phyloP scores from a whole-genome alignment of 2,797 vertebrate species.

The Brachyrhaphis roseni region DNA sequence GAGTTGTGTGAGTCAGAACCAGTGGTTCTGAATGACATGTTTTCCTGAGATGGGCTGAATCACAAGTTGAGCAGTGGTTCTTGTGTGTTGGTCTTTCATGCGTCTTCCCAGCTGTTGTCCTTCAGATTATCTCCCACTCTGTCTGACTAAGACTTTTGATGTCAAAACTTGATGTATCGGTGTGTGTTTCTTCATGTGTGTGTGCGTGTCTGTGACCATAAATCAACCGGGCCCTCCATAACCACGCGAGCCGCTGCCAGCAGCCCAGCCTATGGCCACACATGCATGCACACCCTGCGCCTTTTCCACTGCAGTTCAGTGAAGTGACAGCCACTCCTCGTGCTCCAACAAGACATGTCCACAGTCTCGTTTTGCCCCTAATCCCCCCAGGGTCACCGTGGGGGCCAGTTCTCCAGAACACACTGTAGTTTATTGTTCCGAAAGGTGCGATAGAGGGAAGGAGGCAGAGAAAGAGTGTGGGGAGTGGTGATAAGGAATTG shows the following conservation, averaged over 20 bases:
- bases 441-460: conserved; percentile 6
- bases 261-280: conserved; percentile 6
- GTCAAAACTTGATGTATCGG: not conserved
- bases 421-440: conserved; percentile 40
- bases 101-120: conserved; percentile 70
- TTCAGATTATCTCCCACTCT: conserved; percentile 60
- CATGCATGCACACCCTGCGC: conserved; percentile 23
- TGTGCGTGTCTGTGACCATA: conserved; percentile 27
- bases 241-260: conserved; percentile 28
- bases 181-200: conserved; percentile 5
- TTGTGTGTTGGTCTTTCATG: conserved; percentile 38
- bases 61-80: conserved; percentile 55
- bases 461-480: conserved; percentile 8
- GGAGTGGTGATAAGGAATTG: conserved; percentile 55
- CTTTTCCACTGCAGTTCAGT: conserved; percentile 54
- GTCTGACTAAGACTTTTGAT: conserved; percentile 49
- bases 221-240: conserved; percentile 19
- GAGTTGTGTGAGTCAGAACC: conserved; percentile 56
- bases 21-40: conserved; percentile 63
- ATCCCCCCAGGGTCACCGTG: not conserved
- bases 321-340: conserved; percentile 61
- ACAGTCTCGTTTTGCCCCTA: conserved; percentile 27
- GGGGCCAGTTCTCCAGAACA: not conserved
- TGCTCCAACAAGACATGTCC: conserved; percentile 45
- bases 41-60: conserved; percentile 67